Evolutionary conservation across 2,888 invertebrate species (phyloP), one percentile per base, ranked within the genome.

Genomic region (Chrysodeixis includens): DNA sequence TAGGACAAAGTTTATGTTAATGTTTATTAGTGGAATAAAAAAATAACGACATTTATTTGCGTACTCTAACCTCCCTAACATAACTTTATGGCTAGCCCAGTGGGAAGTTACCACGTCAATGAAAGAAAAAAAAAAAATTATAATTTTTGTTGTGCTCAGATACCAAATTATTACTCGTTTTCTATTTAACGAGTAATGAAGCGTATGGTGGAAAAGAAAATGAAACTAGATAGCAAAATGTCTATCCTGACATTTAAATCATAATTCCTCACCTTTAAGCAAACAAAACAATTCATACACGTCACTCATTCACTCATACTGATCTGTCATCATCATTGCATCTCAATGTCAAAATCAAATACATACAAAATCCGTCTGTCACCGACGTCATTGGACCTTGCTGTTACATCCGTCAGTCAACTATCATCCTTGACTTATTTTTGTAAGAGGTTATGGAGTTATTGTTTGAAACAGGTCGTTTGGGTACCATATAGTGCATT

Each of bases 381-480:
- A 66, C 44, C 56, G 46, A 63, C 69, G 58, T 76, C 69, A 74
- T 51, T 49, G 61, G 65, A 80, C 83, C 82, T 84, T 84, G 83
- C 62, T 63, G 69, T 76, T 61, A 77, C 74, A 83, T 84, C 78
- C 78, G 82, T 81, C 79, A 82, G 40, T 55, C 53, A 64, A 64
- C 60, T 12, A n/a, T 64, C 56, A 82, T 72, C 83, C 83, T 84
- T 83, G 84, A 78, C 80, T 66, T 62, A 56, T 46, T 69, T 65
- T 60, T 66, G 56, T 64, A 58, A 72, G 74, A 84, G 83, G 82
- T 83, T 66, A 80, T 10, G 20, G 56, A 54, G 64, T 69, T 64
- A 67, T 49, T 69, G 20, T 52, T 63, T 26, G 63, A 56, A 67
- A 55, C 59, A 30, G n/a, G 68, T 76, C 66, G 66, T 73, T 75